A percentile compares a stretch with the other conserved stretches of the same genome.
Conservation (phyloP, 2,797 vertebrate genomes). For the Sciurus vulgaris region DNA sequence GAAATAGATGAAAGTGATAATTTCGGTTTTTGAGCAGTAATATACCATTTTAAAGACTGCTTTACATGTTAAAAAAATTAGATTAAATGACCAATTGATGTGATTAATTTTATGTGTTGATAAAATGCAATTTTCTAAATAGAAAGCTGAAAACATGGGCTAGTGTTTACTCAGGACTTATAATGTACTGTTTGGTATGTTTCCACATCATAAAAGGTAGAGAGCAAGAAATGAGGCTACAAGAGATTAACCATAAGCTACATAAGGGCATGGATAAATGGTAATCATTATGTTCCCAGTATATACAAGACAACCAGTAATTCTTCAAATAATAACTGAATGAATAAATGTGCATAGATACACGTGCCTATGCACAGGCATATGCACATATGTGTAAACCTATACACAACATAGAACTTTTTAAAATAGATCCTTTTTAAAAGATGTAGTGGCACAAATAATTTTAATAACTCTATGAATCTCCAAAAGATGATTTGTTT, state of each 20-base stretch:
- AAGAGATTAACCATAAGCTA: neutral
- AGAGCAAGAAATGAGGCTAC: neutral
- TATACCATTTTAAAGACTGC: neutral
- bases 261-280: neutral
- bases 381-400: neutral
- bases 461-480: neutral
- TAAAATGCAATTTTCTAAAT: slow-evolving; percentile 18
- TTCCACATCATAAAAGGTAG: neutral
- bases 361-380: neutral
- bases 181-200: neutral
- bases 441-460: neutral
- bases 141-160: neutral
- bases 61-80: slow-evolving; percentile 11
- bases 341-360: neutral
- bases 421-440: neutral
- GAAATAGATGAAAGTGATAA: slow-evolving; percentile 48
- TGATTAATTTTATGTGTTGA: neutral
- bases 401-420: neutral
- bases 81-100: neutral
- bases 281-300: neutral
- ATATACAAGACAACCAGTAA: neutral
- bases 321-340: neutral
- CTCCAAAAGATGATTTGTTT: neutral
- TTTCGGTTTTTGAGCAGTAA: neutral
- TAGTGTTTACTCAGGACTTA: neutral